phyloP scores from a whole-genome alignment of 2,797 vertebrate genomes.

The Helicolenus hilgendorfi region DNA sequence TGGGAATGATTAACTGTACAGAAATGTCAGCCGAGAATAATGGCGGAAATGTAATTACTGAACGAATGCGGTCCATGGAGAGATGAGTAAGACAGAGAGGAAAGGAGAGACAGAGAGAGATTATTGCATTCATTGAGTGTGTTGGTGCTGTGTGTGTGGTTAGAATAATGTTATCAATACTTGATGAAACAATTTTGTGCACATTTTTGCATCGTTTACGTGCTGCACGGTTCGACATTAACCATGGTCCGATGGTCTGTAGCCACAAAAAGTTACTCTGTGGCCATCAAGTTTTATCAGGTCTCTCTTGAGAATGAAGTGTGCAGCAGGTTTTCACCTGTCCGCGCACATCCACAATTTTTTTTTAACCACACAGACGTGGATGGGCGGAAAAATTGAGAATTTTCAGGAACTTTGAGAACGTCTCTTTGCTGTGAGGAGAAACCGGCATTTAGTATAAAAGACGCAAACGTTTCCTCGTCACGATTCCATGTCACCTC shows the following conservation, averaged over 20 bases:
- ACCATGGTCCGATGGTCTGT: too few species aligned
- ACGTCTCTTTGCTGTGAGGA: too few species aligned
- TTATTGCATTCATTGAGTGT: neutral
- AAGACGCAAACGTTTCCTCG: too few species aligned
- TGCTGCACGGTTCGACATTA: neutral
- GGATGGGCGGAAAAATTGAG: too few species aligned
- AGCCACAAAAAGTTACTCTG: rapidly evolving
- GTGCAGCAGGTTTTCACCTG: too few species aligned
- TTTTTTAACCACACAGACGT: rapidly evolving
- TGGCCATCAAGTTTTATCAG: too few species aligned
- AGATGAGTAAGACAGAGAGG: conserved; percentile 50
- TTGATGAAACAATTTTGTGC: conserved; percentile 6
- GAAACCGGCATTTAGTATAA: too few species aligned
- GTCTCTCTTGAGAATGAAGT: too few species aligned
- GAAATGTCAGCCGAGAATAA: conserved; percentile 86
- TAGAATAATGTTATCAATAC: conserved; percentile 8
- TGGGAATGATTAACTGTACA: conserved; percentile 82
- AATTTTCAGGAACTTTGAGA: too few species aligned
- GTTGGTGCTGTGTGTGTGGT: neutral
- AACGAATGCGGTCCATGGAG: conserved; percentile 57
- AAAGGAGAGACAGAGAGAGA: conserved; percentile 6
- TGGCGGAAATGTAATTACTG: conserved; percentile 83
- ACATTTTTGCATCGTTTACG: neutral
- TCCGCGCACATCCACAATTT: rapidly evolving
- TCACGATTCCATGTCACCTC: too few species aligned